Base-by-base conservation (phyloP, 1,140 invertebrate species). In the Macrobrachium rosenbergii region DNA sequence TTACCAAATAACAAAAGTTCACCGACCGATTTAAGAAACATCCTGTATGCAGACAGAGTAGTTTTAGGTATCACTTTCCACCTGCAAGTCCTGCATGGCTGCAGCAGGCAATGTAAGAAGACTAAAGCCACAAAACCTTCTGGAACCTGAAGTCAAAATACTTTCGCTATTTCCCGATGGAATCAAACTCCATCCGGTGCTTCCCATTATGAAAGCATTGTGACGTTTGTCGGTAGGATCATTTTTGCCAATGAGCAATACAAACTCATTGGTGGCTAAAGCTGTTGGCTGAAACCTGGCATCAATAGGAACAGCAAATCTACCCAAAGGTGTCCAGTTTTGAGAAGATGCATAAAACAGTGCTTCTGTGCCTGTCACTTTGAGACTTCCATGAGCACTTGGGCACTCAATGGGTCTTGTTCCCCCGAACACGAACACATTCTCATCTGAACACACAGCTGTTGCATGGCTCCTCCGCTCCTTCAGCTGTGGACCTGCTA, bases 401-500 rank as follows among this genome's bases (percentile, higher is more conserved):
- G 84, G 84, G 59, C 84, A 87, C 63, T 87, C 84, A 60, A 87
- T 80, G 11, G 84, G 84, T 59, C 84, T 63, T 23, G 67, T 43
- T 21, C 84, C 84, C n/a, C 84, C 84, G 12, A 87, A 58, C 37
- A 87, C 84, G 37, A 73, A 87, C 19, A 87, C 73, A 17, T 79
- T 81, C 11, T 78, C 84, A 58, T 78, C 43, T 12, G 73, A 69
- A 75, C 58, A 60, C 10, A 75, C 78, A 28, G 84, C 84, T 58
- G 84, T 63, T 37, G 84, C 76, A 21, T 87, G 62, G 12, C 78
- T 80, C 73, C 84, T 72, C 17, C 84, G 43, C 43, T 81, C 84
- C 58, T 87, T 79, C 8, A 87, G 77, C 58, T 67, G 84, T n/a
- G 84, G 84, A 17, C 84, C 84, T 37, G 84, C 84, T 60, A 87